Evolutionary conservation across 2,113 vertebrate genomes (phyloP).

Genomic region (Trachemys scripta): DNA sequence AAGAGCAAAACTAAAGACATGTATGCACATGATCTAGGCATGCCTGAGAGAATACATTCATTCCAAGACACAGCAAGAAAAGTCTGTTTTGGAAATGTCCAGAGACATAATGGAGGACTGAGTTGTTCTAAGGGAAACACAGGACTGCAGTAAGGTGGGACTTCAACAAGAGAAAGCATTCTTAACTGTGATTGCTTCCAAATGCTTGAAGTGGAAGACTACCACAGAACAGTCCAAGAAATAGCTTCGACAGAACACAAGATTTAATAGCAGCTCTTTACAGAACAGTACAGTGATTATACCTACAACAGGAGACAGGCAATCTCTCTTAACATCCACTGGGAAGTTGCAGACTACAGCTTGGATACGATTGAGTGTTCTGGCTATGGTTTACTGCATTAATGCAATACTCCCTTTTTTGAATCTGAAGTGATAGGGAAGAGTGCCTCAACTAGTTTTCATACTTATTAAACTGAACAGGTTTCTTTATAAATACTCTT

Average conservation of each 20-base stretch:
- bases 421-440: neutral
- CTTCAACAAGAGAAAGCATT: neutral
- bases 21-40: neutral
- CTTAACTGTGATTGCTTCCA: neutral
- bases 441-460: neutral
- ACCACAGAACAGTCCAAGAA: neutral
- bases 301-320: neutral
- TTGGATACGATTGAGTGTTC: neutral
- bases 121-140: neutral
- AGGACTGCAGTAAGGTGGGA: neutral
- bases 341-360: neutral
- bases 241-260: neutral
- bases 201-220: neutral
- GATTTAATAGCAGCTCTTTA: neutral
- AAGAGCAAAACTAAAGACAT: neutral
- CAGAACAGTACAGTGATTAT: neutral
- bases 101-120: neutral
- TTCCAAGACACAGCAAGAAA: neutral
- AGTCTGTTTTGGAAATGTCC: neutral
- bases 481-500: neutral
- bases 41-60: neutral
- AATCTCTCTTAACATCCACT: neutral
- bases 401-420: neutral
- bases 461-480: neutral
- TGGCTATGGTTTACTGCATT: neutral